A percentile compares a stretch with the other conserved stretches of the same genome.
Conservation (phyloP, 2,113 vertebrate species). For the Psammodynastes pulverulentus region DNA sequence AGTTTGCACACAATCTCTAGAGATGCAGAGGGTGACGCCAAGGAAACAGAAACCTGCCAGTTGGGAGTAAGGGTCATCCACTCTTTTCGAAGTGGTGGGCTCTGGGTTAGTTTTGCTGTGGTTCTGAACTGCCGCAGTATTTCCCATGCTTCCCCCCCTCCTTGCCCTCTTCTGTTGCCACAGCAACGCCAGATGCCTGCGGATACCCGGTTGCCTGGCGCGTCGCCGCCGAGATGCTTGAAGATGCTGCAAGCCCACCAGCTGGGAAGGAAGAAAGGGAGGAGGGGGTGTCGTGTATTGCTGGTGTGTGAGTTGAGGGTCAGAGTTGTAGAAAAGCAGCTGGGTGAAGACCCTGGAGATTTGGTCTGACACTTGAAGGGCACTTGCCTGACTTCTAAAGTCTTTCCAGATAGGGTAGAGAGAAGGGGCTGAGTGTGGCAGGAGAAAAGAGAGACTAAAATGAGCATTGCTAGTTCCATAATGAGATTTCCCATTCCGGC, state of each 20-base stretch:
- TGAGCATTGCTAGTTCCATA: constrained; percentile 14
- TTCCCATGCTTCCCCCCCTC: neutral
- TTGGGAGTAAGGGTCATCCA: neutral
- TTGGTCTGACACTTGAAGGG: neutral
- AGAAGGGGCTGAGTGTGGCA: neutral
- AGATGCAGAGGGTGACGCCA: neutral
- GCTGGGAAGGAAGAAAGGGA: constrained; percentile 12
- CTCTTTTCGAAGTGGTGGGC: neutral
- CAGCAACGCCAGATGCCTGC: constrained; percentile 33
- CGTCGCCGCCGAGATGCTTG: constrained; percentile 21
- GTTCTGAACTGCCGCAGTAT: constrained; percentile 26
- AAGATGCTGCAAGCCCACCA: constrained; percentile 33
- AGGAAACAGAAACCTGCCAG: neutral
- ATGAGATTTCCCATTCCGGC: constrained; percentile 16
- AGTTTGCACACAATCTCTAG: neutral
- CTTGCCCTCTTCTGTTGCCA: constrained; percentile 21
- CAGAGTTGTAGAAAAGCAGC: neutral
- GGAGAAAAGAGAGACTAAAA: neutral
- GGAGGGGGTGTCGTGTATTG: neutral
- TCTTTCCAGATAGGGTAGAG: neutral
- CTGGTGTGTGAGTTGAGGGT: constrained; percentile 6
- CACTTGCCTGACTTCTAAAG: neutral
- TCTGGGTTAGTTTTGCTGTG: neutral
- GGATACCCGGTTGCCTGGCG: constrained; percentile 29
- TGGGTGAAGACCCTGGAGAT: neutral